These are phyloP conservation scores for Leptopilina myrica DNA, from an alignment of 2,888 invertebrate species.

Conservation along the genomic window DNA sequence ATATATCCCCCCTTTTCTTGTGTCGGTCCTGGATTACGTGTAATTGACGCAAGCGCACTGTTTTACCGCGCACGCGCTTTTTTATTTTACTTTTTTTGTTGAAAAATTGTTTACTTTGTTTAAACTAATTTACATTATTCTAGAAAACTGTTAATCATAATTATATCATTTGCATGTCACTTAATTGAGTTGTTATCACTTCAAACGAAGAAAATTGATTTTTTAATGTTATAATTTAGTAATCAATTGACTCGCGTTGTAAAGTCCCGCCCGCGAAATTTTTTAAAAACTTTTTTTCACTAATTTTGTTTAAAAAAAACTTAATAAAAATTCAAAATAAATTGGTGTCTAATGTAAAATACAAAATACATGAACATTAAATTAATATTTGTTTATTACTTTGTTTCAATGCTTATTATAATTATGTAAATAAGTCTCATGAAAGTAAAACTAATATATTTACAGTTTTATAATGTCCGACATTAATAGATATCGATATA, in stretches of 20 bases:
- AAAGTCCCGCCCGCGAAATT: not conserved
- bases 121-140: not conserved
- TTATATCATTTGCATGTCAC: not conserved
- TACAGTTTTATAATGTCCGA: conserved; percentile 26
- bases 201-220: not conserved
- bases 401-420: conserved; percentile 22
- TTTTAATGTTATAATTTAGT: not conserved
- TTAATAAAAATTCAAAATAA: not conserved
- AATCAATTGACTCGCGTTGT: not conserved
- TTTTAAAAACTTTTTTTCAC: too few species aligned
- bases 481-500: not conserved
- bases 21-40: not conserved
- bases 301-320: not conserved
- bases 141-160: not conserved
- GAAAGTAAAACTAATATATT: conserved; percentile 27
- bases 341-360: not conserved
- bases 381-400: conserved; percentile 32
- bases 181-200: not conserved
- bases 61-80: conserved; percentile 7
- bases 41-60: not conserved
- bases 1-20: not conserved
- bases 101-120: not conserved
- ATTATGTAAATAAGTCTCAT: conserved; percentile 35
- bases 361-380: conserved; percentile 12
- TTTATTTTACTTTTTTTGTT: conserved; percentile 1